Conservation (phyloP, 2,113 vertebrate species). For the Nicator chloris region DNA sequence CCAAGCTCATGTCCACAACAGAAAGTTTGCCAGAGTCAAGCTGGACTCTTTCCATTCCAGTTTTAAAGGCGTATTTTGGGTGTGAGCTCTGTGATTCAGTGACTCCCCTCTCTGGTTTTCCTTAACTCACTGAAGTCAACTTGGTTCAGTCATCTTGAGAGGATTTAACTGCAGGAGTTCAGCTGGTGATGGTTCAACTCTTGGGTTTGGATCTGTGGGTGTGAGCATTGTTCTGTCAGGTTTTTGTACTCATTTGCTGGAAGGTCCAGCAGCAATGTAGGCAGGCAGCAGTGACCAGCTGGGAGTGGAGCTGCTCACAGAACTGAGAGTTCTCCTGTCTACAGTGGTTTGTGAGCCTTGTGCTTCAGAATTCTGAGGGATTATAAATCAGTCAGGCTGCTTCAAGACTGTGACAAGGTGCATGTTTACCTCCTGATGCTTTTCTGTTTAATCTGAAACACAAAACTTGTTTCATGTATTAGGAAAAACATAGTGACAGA, state of each 20-base stretch:
- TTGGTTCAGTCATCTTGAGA: not conserved
- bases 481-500: conserved; percentile 10
- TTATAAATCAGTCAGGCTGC: conserved; percentile 42
- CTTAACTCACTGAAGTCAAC: not conserved
- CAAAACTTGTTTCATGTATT: conserved; percentile 58
- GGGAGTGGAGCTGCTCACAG: not conserved
- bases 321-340: not conserved
- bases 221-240: not conserved
- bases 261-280: not conserved
- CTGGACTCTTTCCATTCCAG: not conserved
- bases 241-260: not conserved
- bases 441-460: conserved; percentile 46
- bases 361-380: not conserved
- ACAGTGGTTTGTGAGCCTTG: not conserved
- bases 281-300: not conserved
- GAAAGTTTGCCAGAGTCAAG: not conserved
- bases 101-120: not conserved
- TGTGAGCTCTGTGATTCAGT: not conserved
- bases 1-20: not conserved
- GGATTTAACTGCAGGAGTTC: not conserved
- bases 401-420: conserved; percentile 42
- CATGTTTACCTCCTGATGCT: conserved; percentile 26
- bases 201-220: not conserved
- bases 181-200: not conserved
- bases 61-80: rapidly evolving